These are phyloP conservation scores for Cyphomyrus discorhynchus DNA, from an alignment of 2,113 vertebrate species.

Conservation along the genomic window DNA sequence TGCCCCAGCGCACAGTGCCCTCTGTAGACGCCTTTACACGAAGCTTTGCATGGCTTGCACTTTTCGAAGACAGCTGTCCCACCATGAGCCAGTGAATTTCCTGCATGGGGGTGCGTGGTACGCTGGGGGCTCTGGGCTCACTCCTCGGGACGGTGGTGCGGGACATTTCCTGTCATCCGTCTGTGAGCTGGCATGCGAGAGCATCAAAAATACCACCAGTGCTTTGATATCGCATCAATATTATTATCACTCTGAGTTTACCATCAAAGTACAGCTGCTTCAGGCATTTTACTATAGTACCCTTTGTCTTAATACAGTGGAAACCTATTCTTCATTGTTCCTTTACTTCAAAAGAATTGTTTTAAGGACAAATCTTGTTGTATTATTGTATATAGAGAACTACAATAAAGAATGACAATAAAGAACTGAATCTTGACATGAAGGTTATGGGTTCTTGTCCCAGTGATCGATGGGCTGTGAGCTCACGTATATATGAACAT, in stretches of 20 bases:
- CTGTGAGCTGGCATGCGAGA: not conserved
- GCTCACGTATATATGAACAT: not conserved
- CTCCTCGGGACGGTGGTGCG: not conserved
- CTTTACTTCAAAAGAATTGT: not conserved
- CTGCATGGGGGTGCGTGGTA: not conserved
- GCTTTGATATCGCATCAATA: not conserved
- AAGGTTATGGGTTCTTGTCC: not conserved
- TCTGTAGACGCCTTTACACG: not conserved
- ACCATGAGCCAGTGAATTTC: not conserved
- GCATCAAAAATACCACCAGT: not conserved
- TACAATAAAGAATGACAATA: not conserved
- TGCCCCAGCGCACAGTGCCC: not conserved
- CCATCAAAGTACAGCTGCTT: not conserved
- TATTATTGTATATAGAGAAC: not conserved
- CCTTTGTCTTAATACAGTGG: not conserved
- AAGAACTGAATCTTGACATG: not conserved
- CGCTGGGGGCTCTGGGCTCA: not conserved
- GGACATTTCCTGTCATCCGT: not conserved
- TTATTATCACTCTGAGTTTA: not conserved
- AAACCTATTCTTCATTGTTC: not conserved
- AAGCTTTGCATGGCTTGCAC: not conserved
- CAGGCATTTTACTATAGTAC: not conserved
- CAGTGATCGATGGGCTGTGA: not conserved
- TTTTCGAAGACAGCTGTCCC: not conserved
- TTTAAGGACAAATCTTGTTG: not conserved